Base-by-base conservation (phyloP, 2,113 vertebrate species). In the Acrocephalus arundinaceus region DNA sequence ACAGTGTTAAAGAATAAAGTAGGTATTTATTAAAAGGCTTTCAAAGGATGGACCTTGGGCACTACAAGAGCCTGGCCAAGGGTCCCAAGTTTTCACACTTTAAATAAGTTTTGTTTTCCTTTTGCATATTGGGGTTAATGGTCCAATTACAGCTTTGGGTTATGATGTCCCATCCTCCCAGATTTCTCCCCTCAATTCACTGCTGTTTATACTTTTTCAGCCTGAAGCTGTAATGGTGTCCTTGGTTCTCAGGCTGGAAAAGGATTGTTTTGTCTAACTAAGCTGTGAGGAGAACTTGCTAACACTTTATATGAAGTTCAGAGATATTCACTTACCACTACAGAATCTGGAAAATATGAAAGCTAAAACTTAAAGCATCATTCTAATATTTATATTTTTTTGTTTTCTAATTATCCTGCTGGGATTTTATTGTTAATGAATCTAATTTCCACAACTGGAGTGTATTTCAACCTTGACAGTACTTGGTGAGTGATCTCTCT, bases 101-200 rank as follows among this genome's bases (percentile, higher is more conserved):
- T 31, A 30, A 10, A 37, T 35, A 23, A 59, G 43, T 59, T 76
- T 49, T 61, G 15, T 21, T 39, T 39, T 49, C 15, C 27, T 11
- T 48, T 61, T 15, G 14, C 9, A 24, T 30, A 11, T 39, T 61
- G 15, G 21, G 15, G 27, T 61, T 31, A 39, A 39, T 19, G 24
- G n/a, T 76, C 15, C 11, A 39, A 15, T 49, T 48, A 19, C 33
- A 48, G 15, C n/a, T 39, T 14, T 15, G 39, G 15, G 27, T 49
- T 31, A 61, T 15, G n/a, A 24, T 48, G 27, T 48, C 9, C 2
- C 27, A 37, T 31, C 15, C 11, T 61, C 20, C 11, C 27, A 61
- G 27, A 4, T 2, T 76, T 9, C n/a, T 24, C 9, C 48, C 27
- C 27, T 59, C 43, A 48, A 1, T 23, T 59, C 0, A 0, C 25